Evolutionary conservation across 2,797 vertebrate genomes (phyloP).

Genomic region (Gobionotothen gibberifrons): DNA sequence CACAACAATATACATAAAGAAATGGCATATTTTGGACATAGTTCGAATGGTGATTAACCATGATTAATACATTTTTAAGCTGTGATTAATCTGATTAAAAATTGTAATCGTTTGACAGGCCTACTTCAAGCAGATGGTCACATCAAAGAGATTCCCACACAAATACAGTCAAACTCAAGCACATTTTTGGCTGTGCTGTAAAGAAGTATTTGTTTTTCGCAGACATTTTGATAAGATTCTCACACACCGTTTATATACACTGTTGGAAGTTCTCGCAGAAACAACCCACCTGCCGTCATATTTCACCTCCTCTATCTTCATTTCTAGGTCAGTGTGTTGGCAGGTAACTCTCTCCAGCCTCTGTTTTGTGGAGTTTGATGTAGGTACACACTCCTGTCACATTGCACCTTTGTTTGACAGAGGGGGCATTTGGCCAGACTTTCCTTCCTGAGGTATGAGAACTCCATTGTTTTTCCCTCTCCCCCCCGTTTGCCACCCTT

Average conservation of each 20-base stretch:
- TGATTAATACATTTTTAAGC: too few relatives aligned
- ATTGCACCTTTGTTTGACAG: constrained; percentile 43
- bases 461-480: constrained; percentile 56
- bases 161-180: constrained; percentile 54
- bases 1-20: too few relatives aligned
- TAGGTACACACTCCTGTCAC: constrained; percentile 48
- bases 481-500: constrained; percentile 20
- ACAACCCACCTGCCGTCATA: constrained; percentile 13
- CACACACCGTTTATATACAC: constrained; percentile 52
- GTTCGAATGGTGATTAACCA: too few relatives aligned
- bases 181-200: constrained; percentile 60
- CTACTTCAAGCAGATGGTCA: constrained; percentile 60
- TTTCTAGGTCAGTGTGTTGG: constrained; percentile 73
- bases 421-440: constrained; percentile 56
- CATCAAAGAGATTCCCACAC: constrained; percentile 71
- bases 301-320: constrained; percentile 41
- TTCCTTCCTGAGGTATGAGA: constrained; percentile 65
- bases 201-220: constrained; percentile 60
- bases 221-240: constrained; percentile 53
- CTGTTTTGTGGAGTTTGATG: constrained; percentile 35
- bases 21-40: too few relatives aligned
- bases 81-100: too few relatives aligned
- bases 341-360: constrained; percentile 54
- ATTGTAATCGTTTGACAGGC: too few relatives aligned
- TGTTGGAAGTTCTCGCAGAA: constrained; percentile 70